Conservation (phyloP, 2,888 invertebrate species). For the Philereme transversata region DNA sequence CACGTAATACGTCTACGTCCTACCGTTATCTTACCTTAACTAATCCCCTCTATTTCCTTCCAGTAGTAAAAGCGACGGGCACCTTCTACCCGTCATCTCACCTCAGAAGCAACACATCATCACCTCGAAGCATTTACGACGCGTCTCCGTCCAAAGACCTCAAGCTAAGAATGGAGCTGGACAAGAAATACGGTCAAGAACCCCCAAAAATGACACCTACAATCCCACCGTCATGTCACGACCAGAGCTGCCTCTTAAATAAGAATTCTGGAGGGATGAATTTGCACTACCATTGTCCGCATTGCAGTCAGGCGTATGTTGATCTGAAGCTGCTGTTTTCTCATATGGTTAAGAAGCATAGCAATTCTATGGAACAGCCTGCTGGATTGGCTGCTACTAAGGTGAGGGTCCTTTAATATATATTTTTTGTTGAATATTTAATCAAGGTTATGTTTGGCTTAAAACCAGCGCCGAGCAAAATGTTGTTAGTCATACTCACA, state of each 20-base stretch:
- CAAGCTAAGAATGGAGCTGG: conserved; percentile 69
- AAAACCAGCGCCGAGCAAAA: too few relatives aligned
- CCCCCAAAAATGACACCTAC: conserved; percentile 67
- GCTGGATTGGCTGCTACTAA: conserved; percentile 79
- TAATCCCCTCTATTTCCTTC: conserved; percentile 68
- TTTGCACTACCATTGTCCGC: conserved; percentile 76
- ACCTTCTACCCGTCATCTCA: conserved; percentile 94
- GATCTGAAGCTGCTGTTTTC: conserved; percentile 75
- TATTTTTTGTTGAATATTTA: too few relatives aligned
- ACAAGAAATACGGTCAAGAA: conserved; percentile 64
- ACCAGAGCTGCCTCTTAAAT: conserved; percentile 78
- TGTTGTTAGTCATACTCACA: too few relatives aligned
- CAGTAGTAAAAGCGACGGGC: conserved; percentile 96
- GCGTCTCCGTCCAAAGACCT: conserved; percentile 81
- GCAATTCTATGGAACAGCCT: conserved; percentile 69
- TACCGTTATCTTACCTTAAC: conserved; percentile 15
- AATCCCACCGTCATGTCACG: conserved; percentile 84
- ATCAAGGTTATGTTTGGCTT: too few relatives aligned
- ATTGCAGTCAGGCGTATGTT: conserved; percentile 77
- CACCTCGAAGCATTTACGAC: conserved; percentile 82
- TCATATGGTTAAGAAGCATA: conserved; percentile 79
- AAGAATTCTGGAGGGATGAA: conserved; percentile 78
- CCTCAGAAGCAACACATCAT: conserved; percentile 81
- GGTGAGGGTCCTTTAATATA: conserved; percentile 50
- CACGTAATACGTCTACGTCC: too few relatives aligned